Evolutionary conservation across 2,113 vertebrate species (phyloP), one percentile per base, ranked within the genome.

Genomic region (Actenoides hombroni): DNA sequence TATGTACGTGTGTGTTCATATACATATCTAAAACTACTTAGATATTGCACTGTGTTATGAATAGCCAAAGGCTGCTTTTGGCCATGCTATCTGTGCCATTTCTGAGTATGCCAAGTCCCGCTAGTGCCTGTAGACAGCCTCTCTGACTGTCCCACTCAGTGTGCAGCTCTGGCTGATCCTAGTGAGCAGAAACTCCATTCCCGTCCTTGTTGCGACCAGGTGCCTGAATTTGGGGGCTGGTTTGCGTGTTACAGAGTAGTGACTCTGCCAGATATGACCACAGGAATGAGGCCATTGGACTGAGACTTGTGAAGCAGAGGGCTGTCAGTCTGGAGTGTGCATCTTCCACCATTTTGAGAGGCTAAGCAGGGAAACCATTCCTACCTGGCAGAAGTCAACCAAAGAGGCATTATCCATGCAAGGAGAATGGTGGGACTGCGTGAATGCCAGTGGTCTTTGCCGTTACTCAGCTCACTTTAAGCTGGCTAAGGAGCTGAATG

Each of bases 111-210:
- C 10, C 0, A 11, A 59, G n/a, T 69, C 40, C 35, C 2, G 5
- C 5, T 0, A 1, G 39, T 70, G 61, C 70, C 69, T 68, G 61
- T 19, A n/a, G n/a, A 53, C 57, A 75, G 51, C 56, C 17, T 82
- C 28, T 49, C 53, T 0, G 1, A 35, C 37, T 29, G 31, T 21
- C 33, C 40, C 1, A 2, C 60, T 57, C 39, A 35, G 35, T 4
- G 1, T 11, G 40, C 0, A 0, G 40, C 37, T 81, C 31, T 54
- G 44, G 17, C 49, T 42, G 61, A 48, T 61, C 37, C 57, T 17
- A 5, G 20, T 4, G 31, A 73, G 28, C 53, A 85, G 53, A 61
- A 86, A 31, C 15, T 53, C 29, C 10, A 33, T 83, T 14, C 31
- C 59, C 20, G 23, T 51, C 53, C 44, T 71, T 90, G 57, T 57